phyloP scores from a whole-genome alignment of 2,888 invertebrate species.

The Oasisia sp. region DNA sequence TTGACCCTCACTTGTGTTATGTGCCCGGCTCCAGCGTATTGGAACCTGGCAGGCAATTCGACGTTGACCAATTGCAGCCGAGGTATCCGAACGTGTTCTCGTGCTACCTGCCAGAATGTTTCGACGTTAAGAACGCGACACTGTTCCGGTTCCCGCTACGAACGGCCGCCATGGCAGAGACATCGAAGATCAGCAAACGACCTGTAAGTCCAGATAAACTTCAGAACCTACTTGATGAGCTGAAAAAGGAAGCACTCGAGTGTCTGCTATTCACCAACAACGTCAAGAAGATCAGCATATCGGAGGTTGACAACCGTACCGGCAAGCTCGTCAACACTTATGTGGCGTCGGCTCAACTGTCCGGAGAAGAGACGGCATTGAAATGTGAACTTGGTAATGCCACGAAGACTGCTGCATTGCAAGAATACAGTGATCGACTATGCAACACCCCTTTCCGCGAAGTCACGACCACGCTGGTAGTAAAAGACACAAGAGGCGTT shows the following conservation, averaged over 20 bases:
- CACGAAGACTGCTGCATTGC: background rate
- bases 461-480: slow-evolving; percentile 25
- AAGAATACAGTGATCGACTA: background rate
- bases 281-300: slow-evolving; percentile 45
- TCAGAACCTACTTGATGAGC: slow-evolving; percentile 40
- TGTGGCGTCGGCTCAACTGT: slow-evolving; percentile 31
- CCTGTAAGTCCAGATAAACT: slow-evolving; percentile 36
- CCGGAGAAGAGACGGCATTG: slow-evolving; percentile 30
- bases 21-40: slow-evolving; percentile 44
- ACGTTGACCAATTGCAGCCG: slow-evolving; percentile 30
- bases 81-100: slow-evolving; percentile 44
- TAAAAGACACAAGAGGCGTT: slow-evolving; percentile 32
- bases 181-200: slow-evolving; percentile 48
- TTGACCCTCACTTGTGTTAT: slow-evolving; percentile 55
- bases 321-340: slow-evolving; percentile 30
- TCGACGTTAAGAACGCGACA: slow-evolving; percentile 43
- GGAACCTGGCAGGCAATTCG: slow-evolving; percentile 43
- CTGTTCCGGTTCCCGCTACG: slow-evolving; percentile 58
- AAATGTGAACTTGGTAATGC: slow-evolving; percentile 18
- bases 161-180: slow-evolving; percentile 42
- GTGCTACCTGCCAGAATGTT: slow-evolving; percentile 46
- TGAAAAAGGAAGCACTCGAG: slow-evolving; percentile 47
- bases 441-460: background rate
- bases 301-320: slow-evolving; percentile 34
- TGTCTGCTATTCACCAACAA: slow-evolving; percentile 54